Evolutionary conservation across 2,888 invertebrate species (phyloP).

Genomic region (Nemurella pictetii): DNA sequence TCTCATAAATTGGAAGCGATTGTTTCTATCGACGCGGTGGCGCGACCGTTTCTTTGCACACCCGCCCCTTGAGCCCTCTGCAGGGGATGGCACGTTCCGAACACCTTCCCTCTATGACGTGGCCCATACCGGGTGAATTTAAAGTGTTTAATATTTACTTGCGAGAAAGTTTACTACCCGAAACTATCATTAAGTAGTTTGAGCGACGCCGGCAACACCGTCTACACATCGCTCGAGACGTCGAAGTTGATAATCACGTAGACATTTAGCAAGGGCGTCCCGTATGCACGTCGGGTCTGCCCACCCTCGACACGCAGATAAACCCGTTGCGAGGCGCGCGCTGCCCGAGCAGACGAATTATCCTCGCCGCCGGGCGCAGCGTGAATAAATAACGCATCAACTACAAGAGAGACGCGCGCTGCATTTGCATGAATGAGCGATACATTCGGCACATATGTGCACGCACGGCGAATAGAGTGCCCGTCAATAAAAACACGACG

Average conservation of each 20-base stretch:
- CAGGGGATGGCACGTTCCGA: too few species aligned
- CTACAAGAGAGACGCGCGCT: neutral
- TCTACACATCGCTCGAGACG: neutral
- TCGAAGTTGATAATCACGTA: too few species aligned
- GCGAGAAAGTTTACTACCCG: neutral
- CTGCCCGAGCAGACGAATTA: neutral
- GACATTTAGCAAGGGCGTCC: too few species aligned
- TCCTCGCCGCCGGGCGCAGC: neutral
- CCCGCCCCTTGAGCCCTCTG: too few species aligned
- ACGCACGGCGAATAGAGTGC: neutral
- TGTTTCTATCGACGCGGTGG: neutral
- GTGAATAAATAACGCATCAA: neutral
- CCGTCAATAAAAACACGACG: neutral
- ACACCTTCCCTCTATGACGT: too few species aligned
- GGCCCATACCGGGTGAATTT: too few species aligned
- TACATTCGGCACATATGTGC: neutral
- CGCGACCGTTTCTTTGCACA: neutral
- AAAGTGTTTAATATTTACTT: neutral
- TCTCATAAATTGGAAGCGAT: neutral
- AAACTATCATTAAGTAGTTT: neutral
- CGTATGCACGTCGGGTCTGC: too few species aligned
- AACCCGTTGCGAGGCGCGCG: neutral
- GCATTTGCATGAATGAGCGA: neutral
- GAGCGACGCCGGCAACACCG: too few species aligned
- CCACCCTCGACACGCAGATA: neutral